Evolutionary conservation across 2,888 invertebrate genomes (phyloP), one percentile per base, ranked within the genome.

Genomic region (Drosophila rellima): DNA sequence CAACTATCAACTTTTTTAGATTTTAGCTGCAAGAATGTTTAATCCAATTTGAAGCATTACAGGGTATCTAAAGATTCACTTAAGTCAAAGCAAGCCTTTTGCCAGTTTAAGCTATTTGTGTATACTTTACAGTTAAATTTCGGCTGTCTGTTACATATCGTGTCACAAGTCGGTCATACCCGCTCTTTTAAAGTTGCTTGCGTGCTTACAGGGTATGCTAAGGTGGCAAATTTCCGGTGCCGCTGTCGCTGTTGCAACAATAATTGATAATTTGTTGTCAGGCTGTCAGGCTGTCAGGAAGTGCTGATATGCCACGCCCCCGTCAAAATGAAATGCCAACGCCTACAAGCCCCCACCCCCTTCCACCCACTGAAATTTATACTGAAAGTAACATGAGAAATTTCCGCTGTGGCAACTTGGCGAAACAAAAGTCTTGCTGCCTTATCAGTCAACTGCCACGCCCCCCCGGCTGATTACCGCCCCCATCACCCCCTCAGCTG

Each of bases 191-290:
- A n/a, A n/a, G n/a, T n/a, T n/a, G n/a, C n/a, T 3, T 20, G 5
- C 2, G 10, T 17, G 45, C 13, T 7, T 48, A 56, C 56, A 63
- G 62, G 62, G 62, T 63, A 63, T 63, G 47, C 8, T n/a, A 47
- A 62, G 68, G 52, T 72, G 61, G 54, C 52, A 70, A 67, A 70
- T 70, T 74, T 74, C 70, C 70, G 57, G 50, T 52, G 65, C 48
- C 20, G 55, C 44, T 15, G 39, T 55, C n/a, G 18, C 55, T 42
- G 40, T 45, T 51, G 65, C 75, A 74, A 59, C 70, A 75, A 75
- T 75, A 66, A 70, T 75, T 78, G 67, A 76, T 76, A 76, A 76
- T 76, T 76, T 76, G 71, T 40, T 63, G 67, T 39, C 66, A 40
- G 54, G 61, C 51, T 67, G 68, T 33, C 75, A n/a, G n/a, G n/a